Evolutionary conservation across 2,113 vertebrate species (phyloP), one percentile per base, ranked within the genome.

Genomic region (Brachionichthys hirsutus): DNA sequence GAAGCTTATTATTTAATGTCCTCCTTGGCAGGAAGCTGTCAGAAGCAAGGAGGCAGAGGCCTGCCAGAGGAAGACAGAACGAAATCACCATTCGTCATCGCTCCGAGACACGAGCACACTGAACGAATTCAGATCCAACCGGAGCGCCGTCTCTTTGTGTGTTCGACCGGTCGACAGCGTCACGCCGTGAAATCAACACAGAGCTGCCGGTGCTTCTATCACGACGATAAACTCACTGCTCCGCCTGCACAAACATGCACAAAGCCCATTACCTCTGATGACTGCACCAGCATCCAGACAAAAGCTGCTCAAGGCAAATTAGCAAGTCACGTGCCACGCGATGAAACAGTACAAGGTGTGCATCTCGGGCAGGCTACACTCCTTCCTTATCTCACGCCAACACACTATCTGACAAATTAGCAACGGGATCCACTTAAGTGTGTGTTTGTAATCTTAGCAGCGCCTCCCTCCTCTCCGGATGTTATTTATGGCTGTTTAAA

Each of bases 401-500:
- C 88, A 88, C 67, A 43, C 85, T 83, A 87, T 89, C 85, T 78
- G 75, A 86, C 81, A 86, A 88, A 89, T 89, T 85, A 89, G 78
- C 81, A 88, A 81, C 40, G 70, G 69, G 80, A 45, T 86, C 79
- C 73, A 77, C 75, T 82, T 84, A 80, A 75, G 60, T 48, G 45
- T 42, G 49, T 36, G 22, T 34, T 40, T 24, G 35, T n/a, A 46
- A 36, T 62, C 24, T 52, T 45, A 30, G 46, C 73, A 59, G 19
- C 78, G 70, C n/a, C n/a, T n/a, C n/a, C n/a, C n/a, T 77, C 57
- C 73, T 70, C 74, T 67, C 80, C 58, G 68, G 70, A 76, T 87
- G 80, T 88, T 87, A 89, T 88, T 88, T 86, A 85, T 87, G 77
- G 85, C 36, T 81, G 62, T 86, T 85, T 85, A 87, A 88, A 85